Evolutionary conservation across 2,888 invertebrate genomes (phyloP), one percentile per base, ranked within the genome.

Genomic region (Clistopyga incitator): DNA sequence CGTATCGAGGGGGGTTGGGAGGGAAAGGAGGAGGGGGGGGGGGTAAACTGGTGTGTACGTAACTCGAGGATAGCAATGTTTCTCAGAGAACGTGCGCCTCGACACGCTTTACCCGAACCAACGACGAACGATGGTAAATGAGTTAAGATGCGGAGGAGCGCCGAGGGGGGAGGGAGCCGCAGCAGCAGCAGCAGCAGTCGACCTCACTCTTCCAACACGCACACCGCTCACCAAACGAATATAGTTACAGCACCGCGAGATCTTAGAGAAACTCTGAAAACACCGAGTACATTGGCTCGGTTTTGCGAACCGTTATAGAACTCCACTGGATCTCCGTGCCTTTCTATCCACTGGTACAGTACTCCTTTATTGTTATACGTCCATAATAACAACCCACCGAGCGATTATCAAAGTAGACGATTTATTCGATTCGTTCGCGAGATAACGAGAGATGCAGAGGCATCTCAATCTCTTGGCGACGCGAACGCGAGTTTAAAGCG

Each of bases 91-190:
- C 79, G 76, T 61, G 72, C 79, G 61, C 75, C 64, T 71, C 72
- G 68, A 80, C 79, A 77, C 79, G 79, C 83, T 83, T 80, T 80
- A 67, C 67, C 61, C 79, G 56, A 67, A 77, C 72, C 56, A 74
- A 59, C 67, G 47, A 77, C 76, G 61, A 77, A 74, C n/a, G 80
- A 78, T 50, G 78, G 78, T 68, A 68, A 78, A 79, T 68, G 38
- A 71, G 76, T 77, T 68, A 71, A 71, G 20, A 59, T 45, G 56
- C 54, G 71, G 50, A 45, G 18, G 20, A 47, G 47, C 54, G 59
- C 61, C 45, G 45, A 47, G 45, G 72, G 71, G 64, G 6, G 74
- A 47, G 47, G 23, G 13, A 6, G 47, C 1, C 18, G 10, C 18
- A 6, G 29, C 4, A 29, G 29, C 4, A 29, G 4, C 4, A 29